phyloP scores from a whole-genome alignment of 2,113 vertebrate genomes.

The Ardeotis arabs region DNA sequence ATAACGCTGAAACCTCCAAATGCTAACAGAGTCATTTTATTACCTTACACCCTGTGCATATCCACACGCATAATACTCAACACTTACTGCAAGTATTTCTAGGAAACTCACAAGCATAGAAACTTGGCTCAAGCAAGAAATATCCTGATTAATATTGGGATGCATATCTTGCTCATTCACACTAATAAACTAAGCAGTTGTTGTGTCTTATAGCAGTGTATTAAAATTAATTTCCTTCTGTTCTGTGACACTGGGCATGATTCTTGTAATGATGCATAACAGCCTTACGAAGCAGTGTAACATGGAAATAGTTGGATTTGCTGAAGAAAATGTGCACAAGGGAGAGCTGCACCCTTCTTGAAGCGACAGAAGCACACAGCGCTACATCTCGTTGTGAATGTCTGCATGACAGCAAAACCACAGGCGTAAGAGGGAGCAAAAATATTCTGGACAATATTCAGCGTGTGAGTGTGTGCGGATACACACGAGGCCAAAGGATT shows the following conservation, averaged over 20 bases:
- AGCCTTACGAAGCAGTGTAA: background rate
- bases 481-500: background rate
- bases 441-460: background rate
- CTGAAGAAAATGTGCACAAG: background rate
- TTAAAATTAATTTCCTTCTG: conserved; percentile 54
- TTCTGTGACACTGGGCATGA: conserved; percentile 10
- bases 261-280: background rate
- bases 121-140: background rate
- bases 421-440: background rate
- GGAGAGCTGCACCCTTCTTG: background rate
- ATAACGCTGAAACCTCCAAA: rapidly evolving
- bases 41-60: background rate
- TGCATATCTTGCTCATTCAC: background rate
- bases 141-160: background rate
- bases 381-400: background rate
- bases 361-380: background rate
- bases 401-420: background rate
- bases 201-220: background rate
- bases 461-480: background rate
- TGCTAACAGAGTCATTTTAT: background rate
- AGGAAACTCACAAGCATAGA: background rate
- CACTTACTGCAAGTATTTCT: background rate
- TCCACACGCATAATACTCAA: background rate
- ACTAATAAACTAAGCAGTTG: background rate
- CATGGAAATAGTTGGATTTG: background rate